These are phyloP conservation scores for Rhinichthys osculus DNA, from an alignment of 2,797 vertebrate species.

Conservation along the genomic window DNA sequence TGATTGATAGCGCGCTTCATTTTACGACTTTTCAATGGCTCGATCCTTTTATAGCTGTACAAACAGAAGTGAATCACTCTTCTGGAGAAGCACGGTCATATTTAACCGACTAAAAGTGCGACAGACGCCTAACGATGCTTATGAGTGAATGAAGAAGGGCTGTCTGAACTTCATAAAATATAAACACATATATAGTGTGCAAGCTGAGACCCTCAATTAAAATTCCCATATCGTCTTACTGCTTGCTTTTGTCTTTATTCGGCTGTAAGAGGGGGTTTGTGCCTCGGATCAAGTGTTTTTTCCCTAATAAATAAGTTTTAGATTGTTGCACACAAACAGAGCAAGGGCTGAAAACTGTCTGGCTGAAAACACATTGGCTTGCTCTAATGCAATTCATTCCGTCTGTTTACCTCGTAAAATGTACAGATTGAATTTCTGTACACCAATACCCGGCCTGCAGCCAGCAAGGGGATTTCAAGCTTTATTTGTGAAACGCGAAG, in stretches of 20 bases:
- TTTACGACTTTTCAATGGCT: constrained; percentile 92
- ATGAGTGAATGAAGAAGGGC: constrained; percentile 39
- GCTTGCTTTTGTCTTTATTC: constrained; percentile 36
- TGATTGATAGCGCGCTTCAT: constrained; percentile 91
- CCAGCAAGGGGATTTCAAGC: constrained; percentile 76
- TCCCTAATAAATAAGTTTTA: constrained; percentile 88
- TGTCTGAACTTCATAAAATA: constrained; percentile 44
- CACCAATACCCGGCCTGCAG: constrained; percentile 78
- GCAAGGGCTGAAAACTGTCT: constrained; percentile 82
- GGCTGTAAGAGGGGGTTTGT: constrained; percentile 80
- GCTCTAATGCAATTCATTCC: constrained; percentile 90
- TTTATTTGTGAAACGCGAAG: constrained; percentile 63
- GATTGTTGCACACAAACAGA: constrained; percentile 86
- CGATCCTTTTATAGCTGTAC: constrained; percentile 89
- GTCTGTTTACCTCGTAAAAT: constrained; percentile 88
- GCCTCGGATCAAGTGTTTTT: constrained; percentile 84
- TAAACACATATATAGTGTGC: constrained; percentile 28
- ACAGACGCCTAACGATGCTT: constrained; percentile 56
- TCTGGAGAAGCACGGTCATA: constrained; percentile 76
- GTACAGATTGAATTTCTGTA: constrained; percentile 88
- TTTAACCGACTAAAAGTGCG: constrained; percentile 64
- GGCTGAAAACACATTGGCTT: constrained; percentile 86
- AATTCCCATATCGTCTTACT: constrained; percentile 18
- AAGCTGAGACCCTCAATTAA: constrained; percentile 46
- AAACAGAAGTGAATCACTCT: constrained; percentile 92